Evolutionary conservation across 2,113 vertebrate genomes (phyloP).

Genomic region (Tetraodon nigroviridis): DNA sequence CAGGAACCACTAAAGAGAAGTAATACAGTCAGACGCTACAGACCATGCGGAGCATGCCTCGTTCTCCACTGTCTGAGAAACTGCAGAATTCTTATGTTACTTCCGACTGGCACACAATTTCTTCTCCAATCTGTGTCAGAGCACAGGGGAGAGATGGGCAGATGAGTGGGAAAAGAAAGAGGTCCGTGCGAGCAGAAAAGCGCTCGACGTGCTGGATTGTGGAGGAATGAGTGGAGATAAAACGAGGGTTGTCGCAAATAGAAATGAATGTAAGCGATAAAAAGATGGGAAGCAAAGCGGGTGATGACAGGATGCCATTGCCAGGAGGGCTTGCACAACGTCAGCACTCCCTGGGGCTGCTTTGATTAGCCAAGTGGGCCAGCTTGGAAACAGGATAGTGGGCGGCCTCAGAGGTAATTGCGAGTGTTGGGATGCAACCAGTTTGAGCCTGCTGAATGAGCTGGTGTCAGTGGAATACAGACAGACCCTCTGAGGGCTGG

Average conservation of each 20-base stretch:
- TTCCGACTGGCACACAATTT: constrained; percentile 25
- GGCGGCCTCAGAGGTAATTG: neutral
- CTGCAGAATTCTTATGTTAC: constrained; percentile 10
- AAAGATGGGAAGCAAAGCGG: constrained; percentile 16
- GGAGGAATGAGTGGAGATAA: neutral
- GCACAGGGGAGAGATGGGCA: constrained; percentile 41
- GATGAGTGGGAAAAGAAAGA: constrained; percentile 29
- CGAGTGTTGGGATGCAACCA: neutral
- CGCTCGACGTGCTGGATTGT: constrained; percentile 4
- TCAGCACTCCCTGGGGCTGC: constrained; percentile 6
- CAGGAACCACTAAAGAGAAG: constrained; percentile 29
- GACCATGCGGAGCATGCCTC: neutral
- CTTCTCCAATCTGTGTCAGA: constrained; percentile 49
- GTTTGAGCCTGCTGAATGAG: neutral
- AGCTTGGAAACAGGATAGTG: constrained; percentile 15
- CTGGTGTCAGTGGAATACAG: neutral
- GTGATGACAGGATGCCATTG: constrained; percentile 39
- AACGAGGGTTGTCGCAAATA: constrained; percentile 2
- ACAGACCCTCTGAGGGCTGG: neutral
- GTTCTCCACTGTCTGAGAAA: neutral
- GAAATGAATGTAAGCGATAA: constrained; percentile 9
- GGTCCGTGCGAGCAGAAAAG: constrained; percentile 5
- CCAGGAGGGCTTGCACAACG: constrained; percentile 9
- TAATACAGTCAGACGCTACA: constrained; percentile 11
- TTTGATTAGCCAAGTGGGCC: constrained; percentile 26